Conservation (phyloP, 2,888 invertebrate genomes). For the Phlogophora meticulosa region DNA sequence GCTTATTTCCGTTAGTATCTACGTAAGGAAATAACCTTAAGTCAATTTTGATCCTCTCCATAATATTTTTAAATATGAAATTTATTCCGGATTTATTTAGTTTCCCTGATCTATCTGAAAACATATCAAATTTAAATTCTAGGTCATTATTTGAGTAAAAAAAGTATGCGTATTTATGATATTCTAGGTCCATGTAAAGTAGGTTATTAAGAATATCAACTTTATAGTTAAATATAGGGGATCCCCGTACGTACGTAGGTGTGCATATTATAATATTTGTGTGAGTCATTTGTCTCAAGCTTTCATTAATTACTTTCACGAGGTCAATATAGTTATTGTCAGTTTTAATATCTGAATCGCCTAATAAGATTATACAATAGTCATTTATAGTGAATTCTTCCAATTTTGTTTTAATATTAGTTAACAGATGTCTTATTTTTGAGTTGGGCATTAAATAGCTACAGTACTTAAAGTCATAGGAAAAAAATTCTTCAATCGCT, state of each 20-base stretch:
- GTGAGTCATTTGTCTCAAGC: too few species aligned
- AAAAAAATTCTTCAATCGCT: slow-evolving; percentile 26
- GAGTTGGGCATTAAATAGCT: too few species aligned
- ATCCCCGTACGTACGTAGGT: slow-evolving; percentile 25
- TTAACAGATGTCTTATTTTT: too few species aligned
- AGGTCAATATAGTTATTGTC: too few species aligned
- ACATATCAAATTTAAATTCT: not conserved
- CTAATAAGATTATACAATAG: too few species aligned
- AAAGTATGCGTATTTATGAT: slow-evolving; percentile 31
- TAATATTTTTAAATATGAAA: slow-evolving; percentile 26
- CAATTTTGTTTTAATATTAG: too few species aligned
- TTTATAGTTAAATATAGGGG: slow-evolving; percentile 25
- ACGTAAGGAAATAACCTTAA: slow-evolving; percentile 12
- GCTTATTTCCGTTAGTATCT: not conserved
- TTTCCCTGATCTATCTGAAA: slow-evolving; percentile 6
- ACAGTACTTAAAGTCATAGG: too few species aligned
- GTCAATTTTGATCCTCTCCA: too few species aligned
- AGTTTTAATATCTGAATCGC: too few species aligned
- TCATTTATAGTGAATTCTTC: too few species aligned
- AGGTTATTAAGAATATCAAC: slow-evolving; percentile 34
- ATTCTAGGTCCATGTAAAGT: slow-evolving; percentile 17
- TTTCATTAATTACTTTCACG: too few species aligned
- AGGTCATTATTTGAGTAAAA: slow-evolving; percentile 25
- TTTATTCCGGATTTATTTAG: slow-evolving; percentile 19
- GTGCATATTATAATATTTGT: slow-evolving; percentile 29